These are phyloP conservation scores for Copidosoma aretas DNA, from an alignment of 2,888 invertebrate species.

Conservation along the genomic window DNA sequence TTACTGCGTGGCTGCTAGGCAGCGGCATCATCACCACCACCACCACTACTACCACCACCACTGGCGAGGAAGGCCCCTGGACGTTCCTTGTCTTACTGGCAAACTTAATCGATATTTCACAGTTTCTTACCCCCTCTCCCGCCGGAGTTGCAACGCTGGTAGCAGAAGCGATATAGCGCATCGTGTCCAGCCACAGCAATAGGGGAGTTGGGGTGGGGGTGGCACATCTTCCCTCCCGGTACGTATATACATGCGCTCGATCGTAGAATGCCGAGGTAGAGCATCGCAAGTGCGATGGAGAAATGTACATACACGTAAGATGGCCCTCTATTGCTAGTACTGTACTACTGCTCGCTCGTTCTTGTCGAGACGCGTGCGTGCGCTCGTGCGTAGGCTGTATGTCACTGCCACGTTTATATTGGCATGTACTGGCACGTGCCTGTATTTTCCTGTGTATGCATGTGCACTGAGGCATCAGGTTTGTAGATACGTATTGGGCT, in stretches of 20 bases:
- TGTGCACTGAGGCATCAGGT: too few species aligned
- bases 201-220: slow-evolving; percentile 31
- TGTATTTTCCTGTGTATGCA: too few species aligned
- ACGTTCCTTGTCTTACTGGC: slow-evolving; percentile 63
- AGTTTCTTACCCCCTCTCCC: slow-evolving; percentile 62
- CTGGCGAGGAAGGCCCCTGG: slow-evolving; percentile 50
- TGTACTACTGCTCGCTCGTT: too few species aligned
- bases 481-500: too few species aligned
- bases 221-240: slow-evolving; percentile 52
- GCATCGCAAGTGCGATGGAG: too few species aligned
- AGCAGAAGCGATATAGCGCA: slow-evolving; percentile 26
- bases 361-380: too few species aligned
- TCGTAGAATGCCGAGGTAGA: not conserved
- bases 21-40: slow-evolving; percentile 19
- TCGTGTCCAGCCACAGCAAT: slow-evolving; percentile 56
- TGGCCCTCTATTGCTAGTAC: too few species aligned
- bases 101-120: slow-evolving; percentile 64
- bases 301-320: too few species aligned
- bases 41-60: slow-evolving; percentile 36
- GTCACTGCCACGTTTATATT: too few species aligned
- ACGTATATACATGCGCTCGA: not conserved
- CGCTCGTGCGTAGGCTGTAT: too few species aligned
- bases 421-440: too few species aligned
- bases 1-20: slow-evolving; percentile 16
- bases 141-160: slow-evolving; percentile 25